A percentile compares a stretch with the other conserved stretches of the same genome.
phyloP scores from a whole-genome alignment of 1,140 invertebrate genomes.

The Habropoda laboriosa region DNA sequence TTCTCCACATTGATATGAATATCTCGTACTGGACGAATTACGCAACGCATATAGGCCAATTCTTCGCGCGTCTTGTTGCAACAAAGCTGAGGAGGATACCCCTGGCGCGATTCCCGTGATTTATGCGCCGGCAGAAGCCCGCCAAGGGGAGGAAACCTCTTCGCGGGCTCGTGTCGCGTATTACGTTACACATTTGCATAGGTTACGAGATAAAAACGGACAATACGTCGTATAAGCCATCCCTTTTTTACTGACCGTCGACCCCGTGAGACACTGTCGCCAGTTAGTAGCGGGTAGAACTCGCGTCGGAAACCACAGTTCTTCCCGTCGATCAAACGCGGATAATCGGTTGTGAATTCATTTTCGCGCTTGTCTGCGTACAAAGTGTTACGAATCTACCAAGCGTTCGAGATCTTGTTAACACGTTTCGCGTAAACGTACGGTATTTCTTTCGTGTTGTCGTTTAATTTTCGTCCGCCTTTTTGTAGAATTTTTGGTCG shows the following conservation, averaged over 20 bases:
- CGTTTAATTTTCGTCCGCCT: too few species aligned
- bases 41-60: background rate
- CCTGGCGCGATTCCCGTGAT: background rate
- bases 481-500: too few species aligned
- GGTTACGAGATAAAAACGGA: constrained; percentile 17
- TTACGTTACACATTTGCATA: constrained; percentile 44
- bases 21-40: too few species aligned
- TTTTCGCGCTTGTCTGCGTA: background rate
- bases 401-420: too few species aligned
- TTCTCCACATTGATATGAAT: too few species aligned
- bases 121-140: constrained; percentile 49
- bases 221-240: background rate
- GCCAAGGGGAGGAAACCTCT: constrained; percentile 54
- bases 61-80: background rate
- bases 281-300: too few species aligned
- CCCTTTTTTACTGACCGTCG: constrained; percentile 10
- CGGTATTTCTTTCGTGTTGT: too few species aligned
- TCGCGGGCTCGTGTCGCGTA: constrained; percentile 18
- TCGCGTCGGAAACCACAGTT: background rate
- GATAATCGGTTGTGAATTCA: background rate
- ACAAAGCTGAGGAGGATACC: background rate
- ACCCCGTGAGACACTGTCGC: background rate
- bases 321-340: background rate
- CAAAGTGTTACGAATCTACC: too few species aligned
- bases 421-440: too few species aligned